Base-by-base conservation (phyloP, 2,888 invertebrate species). In the Nomada goodeniana region DNA sequence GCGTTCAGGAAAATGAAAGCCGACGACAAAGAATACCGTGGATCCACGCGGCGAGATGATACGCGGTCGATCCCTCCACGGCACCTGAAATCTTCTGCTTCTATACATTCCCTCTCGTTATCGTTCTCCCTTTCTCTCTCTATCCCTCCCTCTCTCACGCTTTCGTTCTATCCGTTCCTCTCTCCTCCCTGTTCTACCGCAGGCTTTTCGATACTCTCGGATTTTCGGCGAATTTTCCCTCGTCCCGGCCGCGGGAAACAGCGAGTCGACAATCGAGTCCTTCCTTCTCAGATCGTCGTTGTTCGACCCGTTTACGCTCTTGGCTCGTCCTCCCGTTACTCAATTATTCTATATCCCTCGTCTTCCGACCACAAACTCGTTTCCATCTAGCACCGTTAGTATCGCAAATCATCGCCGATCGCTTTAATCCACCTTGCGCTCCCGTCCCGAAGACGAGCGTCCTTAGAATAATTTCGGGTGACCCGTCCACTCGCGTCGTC, bases 401-500 rank as follows among this genome's bases (percentile, higher is more conserved):
- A 18, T 26, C 44, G 47, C 10, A 15, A 23, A 11, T 71, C n/a
- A 50, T 61, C 69, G 44, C 36, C 70, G 44, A 36, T 36, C 36
- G 7, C 36, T 1, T 81, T 47, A 53, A 47, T 61, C 50, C 63
- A 63, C 63, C 74, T 59, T 59, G 72, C 68, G n/a, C 59, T 64
- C 69, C 63, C 79, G 71, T n/a, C 60, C 75, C 76, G 61, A 68
- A 78, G 86, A 88, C 89, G 89, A 87, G 88, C 81, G 84, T 85
- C 86, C 84, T 87, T 86, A 84, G 85, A 84, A 84, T 85, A 80
- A 87, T 88, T 80, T 80, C 87, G 90, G 90, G 87, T 91, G 91
- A 92, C 92, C 92, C 92, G 90, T 91, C 91, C 92, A 89, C 92
- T 91, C 92, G 90, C 86, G 89, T 91, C 89, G 88, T 90, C 77